Base-by-base conservation (phyloP, 53 echinoderm and acorn worm genomes). In the Apostichopus leukothele region DNA sequence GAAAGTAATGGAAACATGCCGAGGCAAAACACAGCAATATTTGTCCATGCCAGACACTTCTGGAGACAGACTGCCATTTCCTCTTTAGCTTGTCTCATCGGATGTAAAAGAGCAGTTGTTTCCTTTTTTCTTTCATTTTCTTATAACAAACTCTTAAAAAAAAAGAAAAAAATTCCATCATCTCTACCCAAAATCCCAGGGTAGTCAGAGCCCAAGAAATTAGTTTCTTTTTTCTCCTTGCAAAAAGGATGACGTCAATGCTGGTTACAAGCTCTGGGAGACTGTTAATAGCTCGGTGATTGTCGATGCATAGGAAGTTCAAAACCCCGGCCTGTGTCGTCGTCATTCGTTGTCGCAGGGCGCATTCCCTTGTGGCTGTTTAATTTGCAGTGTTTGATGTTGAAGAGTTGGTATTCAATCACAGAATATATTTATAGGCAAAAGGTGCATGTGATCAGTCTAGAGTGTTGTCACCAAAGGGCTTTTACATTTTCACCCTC, bases 321-420 rank as follows among this genome's bases (percentile, higher is more conserved):
- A 54, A 16, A 11, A 9, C 7, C 13, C 54, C 52, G 16, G 81
- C 81, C 54, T 55, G 54, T 81, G 81, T 81, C 81, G 81, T 81
- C 79, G 79, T 53, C 59, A 59, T 22, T 10, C 53, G 5, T 22
- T 54, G 81, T 71, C 71, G 20, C 57, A 71, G 6, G 20, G 71
- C 71, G 6, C 16, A 14, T 16, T 81, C 81, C 81, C 81, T 81
- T 26, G 81, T 81, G 81, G 81, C 81, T 81, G 81, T 81, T 81
- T 81, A 81, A 81, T 81, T 81, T 81, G 81, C 55, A 81, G 14
- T 81, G 81, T 81, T 81, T 81, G 81, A 81, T 81, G 81, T 81
- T 54, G 81, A 81, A 39, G 81, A 54, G 81, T 81, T 81, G 54
- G 54, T 81, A 81, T 81, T 81, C 81, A 81, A 81, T 81, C 81